Percentiles rank a stretch among this genome's conserved stretches.
Conservation (phyloP, 2,888 invertebrate species). For the Anoncus sp. region DNA sequence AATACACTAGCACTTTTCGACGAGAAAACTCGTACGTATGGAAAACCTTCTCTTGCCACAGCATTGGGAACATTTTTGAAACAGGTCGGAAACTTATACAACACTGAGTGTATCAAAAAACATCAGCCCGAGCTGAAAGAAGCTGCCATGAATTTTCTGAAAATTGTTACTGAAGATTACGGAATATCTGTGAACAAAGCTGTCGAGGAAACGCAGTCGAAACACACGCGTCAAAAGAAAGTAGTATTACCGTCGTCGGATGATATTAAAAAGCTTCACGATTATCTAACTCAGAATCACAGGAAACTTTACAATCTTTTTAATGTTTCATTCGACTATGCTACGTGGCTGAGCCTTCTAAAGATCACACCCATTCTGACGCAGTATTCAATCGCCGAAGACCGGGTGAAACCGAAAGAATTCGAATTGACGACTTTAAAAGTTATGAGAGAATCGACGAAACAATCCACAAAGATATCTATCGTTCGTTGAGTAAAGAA, state of each 20-base stretch:
- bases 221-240: constrained; percentile 13
- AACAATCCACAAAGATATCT: neutral
- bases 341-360: too few species aligned
- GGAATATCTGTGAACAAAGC: constrained; percentile 30
- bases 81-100: constrained; percentile 44
- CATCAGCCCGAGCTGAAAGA: constrained; percentile 21
- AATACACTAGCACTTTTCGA: constrained; percentile 43
- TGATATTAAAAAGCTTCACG: constrained; percentile 38
- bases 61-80: constrained; percentile 49
- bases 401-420: constrained; percentile 54
- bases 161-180: constrained; percentile 43
- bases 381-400: constrained; percentile 47
- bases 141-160: constrained; percentile 54
- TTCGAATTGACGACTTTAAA: constrained; percentile 42
- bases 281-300: constrained; percentile 18
- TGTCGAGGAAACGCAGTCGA: constrained; percentile 40
- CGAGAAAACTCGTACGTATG: constrained; percentile 29
- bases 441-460: constrained; percentile 18
- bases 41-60: constrained; percentile 41
- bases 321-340: constrained; percentile 8
- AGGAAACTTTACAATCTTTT: too few species aligned
- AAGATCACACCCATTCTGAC: neutral
- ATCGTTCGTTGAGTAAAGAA: too few species aligned
- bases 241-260: constrained; percentile 35
- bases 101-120: constrained; percentile 38